These are phyloP conservation scores for Erythrocebus patas DNA, from an alignment of 2,113 vertebrate genomes.

Conservation along the genomic window DNA sequence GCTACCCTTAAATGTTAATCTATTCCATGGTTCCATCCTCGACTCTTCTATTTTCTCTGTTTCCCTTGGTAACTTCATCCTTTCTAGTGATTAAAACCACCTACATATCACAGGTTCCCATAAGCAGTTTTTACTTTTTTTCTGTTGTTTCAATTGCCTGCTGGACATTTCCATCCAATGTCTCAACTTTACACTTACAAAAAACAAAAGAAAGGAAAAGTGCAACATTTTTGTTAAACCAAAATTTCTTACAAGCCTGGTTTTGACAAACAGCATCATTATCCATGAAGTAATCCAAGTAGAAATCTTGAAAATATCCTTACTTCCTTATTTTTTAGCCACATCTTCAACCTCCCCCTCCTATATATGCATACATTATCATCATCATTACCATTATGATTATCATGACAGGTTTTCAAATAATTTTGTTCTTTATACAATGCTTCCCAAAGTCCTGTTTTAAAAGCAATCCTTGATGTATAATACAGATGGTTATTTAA, in stretches of 20 bases:
- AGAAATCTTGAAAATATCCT: neutral
- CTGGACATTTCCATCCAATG: neutral
- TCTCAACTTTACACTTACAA: neutral
- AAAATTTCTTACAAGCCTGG: neutral
- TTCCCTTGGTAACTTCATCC: neutral
- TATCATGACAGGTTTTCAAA: neutral
- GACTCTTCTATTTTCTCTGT: neutral
- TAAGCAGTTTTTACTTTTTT: neutral
- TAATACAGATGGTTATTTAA: neutral
- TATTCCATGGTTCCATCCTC: neutral
- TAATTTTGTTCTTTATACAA: neutral
- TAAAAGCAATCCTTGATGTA: neutral
- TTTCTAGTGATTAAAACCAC: neutral
- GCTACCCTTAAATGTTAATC: neutral
- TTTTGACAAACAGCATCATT: neutral
- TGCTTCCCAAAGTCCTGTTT: neutral
- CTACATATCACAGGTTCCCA: neutral
- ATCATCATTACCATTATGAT: neutral
- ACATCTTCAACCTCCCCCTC: neutral
- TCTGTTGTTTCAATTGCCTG: neutral
- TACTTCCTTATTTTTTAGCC: neutral
- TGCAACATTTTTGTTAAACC: neutral
- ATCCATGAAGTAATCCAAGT: neutral
- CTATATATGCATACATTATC: neutral
- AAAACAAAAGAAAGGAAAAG: neutral